Conservation (phyloP, 2,113 vertebrate genomes). For the Phalacrocorax aristotelis region DNA sequence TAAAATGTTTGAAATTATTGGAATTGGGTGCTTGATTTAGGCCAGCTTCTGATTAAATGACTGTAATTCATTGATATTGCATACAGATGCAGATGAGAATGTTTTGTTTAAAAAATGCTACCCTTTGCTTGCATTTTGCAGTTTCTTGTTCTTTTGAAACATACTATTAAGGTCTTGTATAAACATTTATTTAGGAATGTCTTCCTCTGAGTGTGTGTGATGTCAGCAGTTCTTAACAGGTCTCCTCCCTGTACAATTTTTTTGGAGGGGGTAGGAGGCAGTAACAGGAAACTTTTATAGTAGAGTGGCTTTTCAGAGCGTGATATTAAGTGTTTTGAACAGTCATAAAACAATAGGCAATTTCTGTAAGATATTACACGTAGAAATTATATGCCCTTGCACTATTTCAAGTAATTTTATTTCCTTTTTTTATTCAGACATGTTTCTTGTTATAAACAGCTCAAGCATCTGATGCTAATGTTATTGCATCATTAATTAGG, state of each 20-base stretch:
- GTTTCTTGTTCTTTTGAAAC: background rate
- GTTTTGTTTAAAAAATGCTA: background rate
- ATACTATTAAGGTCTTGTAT: background rate
- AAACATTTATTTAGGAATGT: background rate
- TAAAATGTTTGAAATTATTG: background rate
- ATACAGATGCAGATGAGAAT: fast-evolving
- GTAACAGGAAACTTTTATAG: background rate
- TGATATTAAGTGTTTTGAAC: background rate
- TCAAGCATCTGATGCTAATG: background rate
- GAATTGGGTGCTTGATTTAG: background rate
- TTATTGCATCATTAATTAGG: constrained; percentile 66
- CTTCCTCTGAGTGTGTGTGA: background rate
- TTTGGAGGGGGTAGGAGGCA: background rate
- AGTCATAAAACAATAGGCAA: background rate
- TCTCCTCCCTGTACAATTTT: background rate
- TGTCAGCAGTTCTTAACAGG: background rate
- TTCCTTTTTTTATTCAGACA: background rate
- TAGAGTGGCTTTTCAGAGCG: background rate
- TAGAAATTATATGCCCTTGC: background rate
- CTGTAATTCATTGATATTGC: background rate
- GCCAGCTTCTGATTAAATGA: background rate
- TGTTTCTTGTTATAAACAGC: background rate
- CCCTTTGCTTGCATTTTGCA: background rate
- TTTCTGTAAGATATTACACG: background rate
- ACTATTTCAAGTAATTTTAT: background rate